phyloP scores from a whole-genome alignment of 2,888 invertebrate genomes.

The Pyrocoelia pectoralis region DNA sequence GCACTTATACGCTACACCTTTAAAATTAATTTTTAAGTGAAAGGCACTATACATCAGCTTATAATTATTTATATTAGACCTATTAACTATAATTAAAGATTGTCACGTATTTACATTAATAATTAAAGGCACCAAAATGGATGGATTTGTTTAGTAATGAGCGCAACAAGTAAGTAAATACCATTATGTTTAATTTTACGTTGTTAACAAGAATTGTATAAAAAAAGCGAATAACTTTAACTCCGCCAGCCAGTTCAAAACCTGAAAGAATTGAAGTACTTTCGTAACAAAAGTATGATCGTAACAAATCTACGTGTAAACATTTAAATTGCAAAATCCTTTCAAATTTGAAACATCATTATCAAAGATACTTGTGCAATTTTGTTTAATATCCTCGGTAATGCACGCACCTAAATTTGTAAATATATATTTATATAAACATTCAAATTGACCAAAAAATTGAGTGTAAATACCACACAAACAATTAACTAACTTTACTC shows the following conservation, averaged over 20 bases:
- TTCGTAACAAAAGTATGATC: too few relatives aligned
- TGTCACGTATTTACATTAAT: slow-evolving; percentile 52
- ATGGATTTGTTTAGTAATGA: slow-evolving; percentile 59
- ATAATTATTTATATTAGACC: slow-evolving; percentile 38
- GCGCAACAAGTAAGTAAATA: slow-evolving; percentile 50
- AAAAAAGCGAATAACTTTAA: slow-evolving; percentile 31
- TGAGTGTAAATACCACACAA: slow-evolving; percentile 21
- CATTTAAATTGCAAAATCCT: too few relatives aligned
- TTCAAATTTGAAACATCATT: slow-evolving; percentile 25
- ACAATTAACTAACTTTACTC: slow-evolving; percentile 22
- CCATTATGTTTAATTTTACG: slow-evolving; percentile 23
- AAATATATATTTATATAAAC: slow-evolving; percentile 15
- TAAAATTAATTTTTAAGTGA: slow-evolving; percentile 37
- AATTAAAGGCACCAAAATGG: slow-evolving; percentile 60
- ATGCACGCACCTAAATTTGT: slow-evolving; percentile 17
- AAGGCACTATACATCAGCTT: slow-evolving; percentile 51
- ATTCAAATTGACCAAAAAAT: slow-evolving; percentile 12
- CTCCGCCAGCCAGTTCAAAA: slow-evolving; percentile 28
- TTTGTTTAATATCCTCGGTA: slow-evolving; percentile 6
- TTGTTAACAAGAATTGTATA: slow-evolving; percentile 32
- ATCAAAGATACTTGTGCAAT: slow-evolving; percentile 22
- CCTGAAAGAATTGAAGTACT: too few relatives aligned
- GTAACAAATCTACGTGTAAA: too few relatives aligned
- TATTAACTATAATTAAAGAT: slow-evolving; percentile 40
- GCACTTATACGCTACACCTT: slow-evolving; percentile 15